Base-by-base conservation (phyloP, 2,888 invertebrate species). In the Acanthopleura granulata region DNA sequence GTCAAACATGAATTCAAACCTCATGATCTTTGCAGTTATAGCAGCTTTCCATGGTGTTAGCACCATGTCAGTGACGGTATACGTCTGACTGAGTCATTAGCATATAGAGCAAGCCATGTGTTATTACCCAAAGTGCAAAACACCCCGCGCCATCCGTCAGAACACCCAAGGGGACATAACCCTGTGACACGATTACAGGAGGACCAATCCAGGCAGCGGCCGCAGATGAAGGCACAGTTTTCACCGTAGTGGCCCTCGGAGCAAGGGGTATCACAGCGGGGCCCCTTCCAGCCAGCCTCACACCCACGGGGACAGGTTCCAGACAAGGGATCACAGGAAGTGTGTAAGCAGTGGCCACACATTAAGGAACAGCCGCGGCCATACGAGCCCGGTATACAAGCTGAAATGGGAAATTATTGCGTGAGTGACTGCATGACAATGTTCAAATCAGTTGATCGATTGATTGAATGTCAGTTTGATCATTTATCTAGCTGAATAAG, bases 221-320 rank as follows among this genome's bases (percentile, higher is more conserved):
- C 57, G 22, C 57, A 57, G 18, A 4, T 57, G 12, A 57, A 57
- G 57, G 57, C 57, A 57, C 57, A 57, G 12, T 57, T 57, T 57
- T 57, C 57, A 57, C 57, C 57, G 12, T 57, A 57, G 22, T 12
- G 57, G 18, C 12, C n/a, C 18, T 57, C 6, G 22, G 57, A 22
- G 12, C 57, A 57, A 4, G 57, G 57, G n/a, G 22, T 22, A 57
- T 22, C 22, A 12, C 73, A 77, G 61, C 66, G 76, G 73, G 62
- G 77, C 74, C 66, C 79, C 77, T 29, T 73, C 78, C 62, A 79
- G 62, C 61, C 81, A 1, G 66, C 40, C 0, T 72, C 62, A 76
- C 82, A 85, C 0, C 85, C 85, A 25, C 74, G 73, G 9, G 78
- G 78, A 76, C 85, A 85, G 14, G 77, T 72, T 0, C 85, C 85